Evolutionary conservation across 2,888 invertebrate genomes (phyloP), one percentile per base, ranked within the genome.

Genomic region (Parapristionchus giblindavisi): DNA sequence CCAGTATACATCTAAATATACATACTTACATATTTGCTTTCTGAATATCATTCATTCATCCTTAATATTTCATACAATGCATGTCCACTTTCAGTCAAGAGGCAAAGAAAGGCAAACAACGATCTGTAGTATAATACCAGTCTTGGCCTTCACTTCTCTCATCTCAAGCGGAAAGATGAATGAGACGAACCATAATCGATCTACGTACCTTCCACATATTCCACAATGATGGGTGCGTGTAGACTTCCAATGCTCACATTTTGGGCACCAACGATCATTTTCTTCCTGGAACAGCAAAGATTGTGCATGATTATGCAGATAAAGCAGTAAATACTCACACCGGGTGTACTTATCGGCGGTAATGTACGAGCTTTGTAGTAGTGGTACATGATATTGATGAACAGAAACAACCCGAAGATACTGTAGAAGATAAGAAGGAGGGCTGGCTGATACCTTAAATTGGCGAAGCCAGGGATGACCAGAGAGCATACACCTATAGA

Each of bases 351-450:
- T 0, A 83, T 77, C 3, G 83, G 81, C 29, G 77, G 75, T 40
- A 78, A 75, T 36, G 80, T 79, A 40, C 83, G 76, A 3, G 83
- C 83, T 63, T 81, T 83, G 74, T 79, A 77, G 75, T 83, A 83
- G 61, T 83, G 83, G 54, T 77, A 83, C 40, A 78, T 77, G 32
- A 83, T 80, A 58, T 79, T 81, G 36, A 83, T 52, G 21, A 81
- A 70, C 36, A 83, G 76, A 38, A 79, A 83, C 6, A 77, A 2
- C 0, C 83, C 81, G 38, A 77, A 38, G 8, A 77, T 32, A 2
- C 75, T 65, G 6, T 81, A 77, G 17, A 70, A n/a, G 0, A 60
- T 17, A 2, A 81, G 76, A 3, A 80, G 65, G 60, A 73, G 78
- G 29, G 72, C 36, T 2, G 83, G 75, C 76, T 83, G 80, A 56